phyloP scores from a whole-genome alignment of 1,140 invertebrate genomes.

The Chironomus striatipennis region DNA sequence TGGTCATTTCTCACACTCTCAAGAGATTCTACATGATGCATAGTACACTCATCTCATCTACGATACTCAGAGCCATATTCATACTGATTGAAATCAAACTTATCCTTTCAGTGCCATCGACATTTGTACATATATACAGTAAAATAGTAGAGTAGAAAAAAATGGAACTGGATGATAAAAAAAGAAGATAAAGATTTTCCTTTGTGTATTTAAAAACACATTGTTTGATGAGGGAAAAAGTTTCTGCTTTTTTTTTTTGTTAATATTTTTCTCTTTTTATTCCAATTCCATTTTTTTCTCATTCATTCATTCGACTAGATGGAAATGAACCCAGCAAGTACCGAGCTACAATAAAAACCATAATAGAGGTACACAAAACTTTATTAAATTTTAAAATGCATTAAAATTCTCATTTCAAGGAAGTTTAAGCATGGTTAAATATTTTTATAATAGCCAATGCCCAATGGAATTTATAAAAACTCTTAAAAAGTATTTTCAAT shows the following conservation, averaged over 20 bases:
- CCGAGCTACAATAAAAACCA: too few relatives aligned
- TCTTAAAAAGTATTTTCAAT: too few relatives aligned
- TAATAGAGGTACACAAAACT: too few relatives aligned
- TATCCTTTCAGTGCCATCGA: not conserved
- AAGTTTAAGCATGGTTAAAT: too few relatives aligned
- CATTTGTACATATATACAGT: not conserved
- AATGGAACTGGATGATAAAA: not conserved
- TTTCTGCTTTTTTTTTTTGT: not conserved
- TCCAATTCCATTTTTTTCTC: conserved; percentile 5
- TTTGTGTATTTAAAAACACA: conserved; percentile 1
- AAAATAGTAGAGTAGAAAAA: too few relatives aligned
- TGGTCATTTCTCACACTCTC: not conserved
- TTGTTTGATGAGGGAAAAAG: not conserved
- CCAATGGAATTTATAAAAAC: too few relatives aligned
- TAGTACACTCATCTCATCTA: not conserved
- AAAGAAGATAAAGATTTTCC: conserved; percentile 13
- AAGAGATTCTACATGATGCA: not conserved
- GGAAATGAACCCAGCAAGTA: too few relatives aligned
- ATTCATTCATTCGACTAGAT: too few relatives aligned
- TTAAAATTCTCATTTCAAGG: too few relatives aligned
- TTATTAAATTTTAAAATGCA: too few relatives aligned
- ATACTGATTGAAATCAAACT: conserved; percentile 1
- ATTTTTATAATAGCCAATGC: too few relatives aligned
- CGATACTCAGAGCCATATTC: not conserved
- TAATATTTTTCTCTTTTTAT: not conserved